phyloP scores from a whole-genome alignment of 1,140 invertebrate species.

The Drosophila bocqueti region DNA sequence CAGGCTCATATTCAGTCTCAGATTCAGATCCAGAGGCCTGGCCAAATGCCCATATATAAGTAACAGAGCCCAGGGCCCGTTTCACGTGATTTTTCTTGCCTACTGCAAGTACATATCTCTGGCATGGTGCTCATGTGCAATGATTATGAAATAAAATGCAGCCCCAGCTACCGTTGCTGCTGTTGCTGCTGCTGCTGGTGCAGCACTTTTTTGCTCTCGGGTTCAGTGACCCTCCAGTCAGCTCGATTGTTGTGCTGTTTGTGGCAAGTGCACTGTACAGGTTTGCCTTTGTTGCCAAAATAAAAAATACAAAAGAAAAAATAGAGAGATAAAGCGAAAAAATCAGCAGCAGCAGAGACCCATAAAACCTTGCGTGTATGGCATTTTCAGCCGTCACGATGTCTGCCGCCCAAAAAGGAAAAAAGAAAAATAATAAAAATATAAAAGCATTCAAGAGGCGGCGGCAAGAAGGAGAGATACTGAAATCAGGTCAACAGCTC shows the following conservation, averaged over 20 bases:
- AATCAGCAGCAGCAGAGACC: slow-evolving; percentile 29
- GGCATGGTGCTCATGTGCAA: slow-evolving; percentile 55
- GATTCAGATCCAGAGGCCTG: slow-evolving; percentile 36
- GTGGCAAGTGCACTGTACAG: slow-evolving; percentile 80
- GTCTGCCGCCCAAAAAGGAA: slow-evolving; percentile 63
- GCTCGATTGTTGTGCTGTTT: slow-evolving; percentile 56
- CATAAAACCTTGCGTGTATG: slow-evolving; percentile 70
- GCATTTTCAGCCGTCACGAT: slow-evolving; percentile 74
- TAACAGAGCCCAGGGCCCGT: slow-evolving; percentile 56
- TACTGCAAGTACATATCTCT: slow-evolving; percentile 16
- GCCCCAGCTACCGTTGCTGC: slow-evolving; percentile 56
- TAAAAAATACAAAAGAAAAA: slow-evolving; percentile 22
- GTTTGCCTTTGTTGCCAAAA: slow-evolving; percentile 79
- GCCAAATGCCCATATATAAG: slow-evolving; percentile 43
- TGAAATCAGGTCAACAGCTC: slow-evolving; percentile 56
- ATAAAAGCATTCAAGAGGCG: slow-evolving; percentile 14
- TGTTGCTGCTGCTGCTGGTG: slow-evolving; percentile 29
- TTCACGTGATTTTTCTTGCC: slow-evolving; percentile 76
- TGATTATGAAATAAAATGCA: slow-evolving; percentile 78
- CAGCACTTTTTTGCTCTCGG: slow-evolving; percentile 45
- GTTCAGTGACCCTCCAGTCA: slow-evolving; percentile 67
- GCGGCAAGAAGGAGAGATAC: background rate
- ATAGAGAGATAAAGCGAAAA: slow-evolving; percentile 30
- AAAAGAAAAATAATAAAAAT: slow-evolving; percentile 41
- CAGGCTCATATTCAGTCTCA: slow-evolving; percentile 17